Percentiles rank a stretch among this genome's conserved stretches.
These are phyloP conservation scores for Helicolenus hilgendorfi DNA, from an alignment of 2,797 vertebrate species.

Conservation along the genomic window DNA sequence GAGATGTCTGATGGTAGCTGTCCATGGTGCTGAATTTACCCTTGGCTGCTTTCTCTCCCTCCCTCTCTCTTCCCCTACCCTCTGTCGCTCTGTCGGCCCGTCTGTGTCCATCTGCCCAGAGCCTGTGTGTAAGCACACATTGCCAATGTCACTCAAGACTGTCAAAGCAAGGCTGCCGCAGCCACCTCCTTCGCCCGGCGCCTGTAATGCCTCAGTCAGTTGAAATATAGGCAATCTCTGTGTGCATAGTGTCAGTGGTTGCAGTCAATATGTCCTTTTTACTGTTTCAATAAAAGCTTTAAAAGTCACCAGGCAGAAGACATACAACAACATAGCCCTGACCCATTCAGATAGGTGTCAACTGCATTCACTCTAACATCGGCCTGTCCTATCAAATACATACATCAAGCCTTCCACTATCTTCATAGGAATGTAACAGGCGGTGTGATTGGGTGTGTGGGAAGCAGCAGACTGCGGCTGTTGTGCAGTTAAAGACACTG, in stretches of 20 bases:
- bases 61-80: background rate
- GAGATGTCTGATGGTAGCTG: slow-evolving; percentile 59
- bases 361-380: slow-evolving; percentile 51
- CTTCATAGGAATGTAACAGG: slow-evolving; percentile 24
- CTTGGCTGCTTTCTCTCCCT: slow-evolving; percentile 22
- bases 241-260: slow-evolving; percentile 56
- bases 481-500: slow-evolving; percentile 23
- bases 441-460: slow-evolving; percentile 39
- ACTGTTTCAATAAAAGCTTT: slow-evolving; percentile 70
- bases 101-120: slow-evolving; percentile 60
- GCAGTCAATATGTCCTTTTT: slow-evolving; percentile 76
- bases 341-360: slow-evolving; percentile 72
- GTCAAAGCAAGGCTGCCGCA: slow-evolving; percentile 59
- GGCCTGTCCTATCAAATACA: slow-evolving; percentile 56
- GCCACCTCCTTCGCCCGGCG: slow-evolving; percentile 17
- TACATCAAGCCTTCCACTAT: slow-evolving; percentile 51
- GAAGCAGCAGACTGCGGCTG: slow-evolving; percentile 11
- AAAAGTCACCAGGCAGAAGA: slow-evolving; percentile 61
- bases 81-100: slow-evolving; percentile 26
- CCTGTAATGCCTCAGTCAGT: slow-evolving; percentile 60
- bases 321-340: slow-evolving; percentile 67
- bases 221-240: slow-evolving; percentile 77
- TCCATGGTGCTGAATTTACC: slow-evolving; percentile 72
- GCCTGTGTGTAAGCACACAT: slow-evolving; percentile 61
- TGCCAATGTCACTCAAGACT: slow-evolving; percentile 69